phyloP scores from a whole-genome alignment of 2,888 invertebrate genomes.

The Agonopterix arenella region DNA sequence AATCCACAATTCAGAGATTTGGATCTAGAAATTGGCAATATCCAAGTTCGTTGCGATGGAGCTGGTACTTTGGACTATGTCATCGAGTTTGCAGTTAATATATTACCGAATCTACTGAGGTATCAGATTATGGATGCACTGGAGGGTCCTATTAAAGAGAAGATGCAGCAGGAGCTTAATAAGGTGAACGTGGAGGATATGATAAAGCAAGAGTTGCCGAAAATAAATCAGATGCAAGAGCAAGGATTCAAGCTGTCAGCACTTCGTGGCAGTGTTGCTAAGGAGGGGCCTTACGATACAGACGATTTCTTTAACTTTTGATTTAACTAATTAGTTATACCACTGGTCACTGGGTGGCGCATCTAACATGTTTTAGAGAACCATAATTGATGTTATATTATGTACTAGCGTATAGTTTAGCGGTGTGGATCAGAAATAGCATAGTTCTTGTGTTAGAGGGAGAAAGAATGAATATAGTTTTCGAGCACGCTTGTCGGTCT shows the following conservation, averaged over 20 bases:
- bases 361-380: too few relatives aligned
- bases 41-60: slow-evolving; percentile 89
- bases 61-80: slow-evolving; percentile 92
- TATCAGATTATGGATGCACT: slow-evolving; percentile 92
- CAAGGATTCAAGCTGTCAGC: slow-evolving; percentile 62
- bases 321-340: background rate
- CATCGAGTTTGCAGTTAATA: slow-evolving; percentile 87
- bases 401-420: too few relatives aligned
- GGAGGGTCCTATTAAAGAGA: slow-evolving; percentile 85
- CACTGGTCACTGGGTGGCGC: too few relatives aligned
- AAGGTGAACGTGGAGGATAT: slow-evolving; percentile 84
- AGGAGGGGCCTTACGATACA: slow-evolving; percentile 42
- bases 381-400: too few relatives aligned
- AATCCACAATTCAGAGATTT: slow-evolving; percentile 83
- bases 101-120: slow-evolving; percentile 89
- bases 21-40: slow-evolving; percentile 88
- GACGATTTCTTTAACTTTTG: slow-evolving; percentile 70
- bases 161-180: slow-evolving; percentile 84
- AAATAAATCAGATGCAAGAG: slow-evolving; percentile 78
- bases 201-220: slow-evolving; percentile 82
- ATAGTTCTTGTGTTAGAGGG: too few relatives aligned
- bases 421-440: too few relatives aligned
- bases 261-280: slow-evolving; percentile 30
- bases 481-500: too few relatives aligned
- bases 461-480: too few relatives aligned